These are phyloP conservation scores for Dioctria rufipes DNA, from an alignment of 2,888 invertebrate genomes.

Conservation along the genomic window DNA sequence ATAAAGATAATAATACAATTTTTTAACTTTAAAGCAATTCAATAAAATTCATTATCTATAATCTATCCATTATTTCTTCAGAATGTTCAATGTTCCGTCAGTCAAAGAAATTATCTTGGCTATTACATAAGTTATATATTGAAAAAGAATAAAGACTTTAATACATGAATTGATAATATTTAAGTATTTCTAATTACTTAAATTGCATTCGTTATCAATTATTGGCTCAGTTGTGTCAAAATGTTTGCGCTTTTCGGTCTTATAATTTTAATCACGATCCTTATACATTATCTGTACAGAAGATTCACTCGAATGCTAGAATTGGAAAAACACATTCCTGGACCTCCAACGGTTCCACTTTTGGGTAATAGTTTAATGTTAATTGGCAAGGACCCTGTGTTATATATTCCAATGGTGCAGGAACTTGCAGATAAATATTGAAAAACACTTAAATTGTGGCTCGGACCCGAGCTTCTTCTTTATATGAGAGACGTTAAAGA, in stretches of 20 bases:
- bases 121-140: no score
- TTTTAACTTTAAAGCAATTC: no score
- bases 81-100: no score
- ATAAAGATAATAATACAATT: no score
- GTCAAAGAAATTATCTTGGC: no score
- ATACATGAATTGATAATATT: neutral
- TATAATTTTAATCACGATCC: constrained; percentile 11
- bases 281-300: neutral
- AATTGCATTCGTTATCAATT: neutral
- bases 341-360: constrained; percentile 70
- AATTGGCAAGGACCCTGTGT: constrained; percentile 71
- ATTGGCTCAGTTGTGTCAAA: no score
- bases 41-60: no score
- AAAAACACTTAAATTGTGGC: constrained; percentile 32
- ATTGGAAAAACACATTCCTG: constrained; percentile 60
- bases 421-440: constrained; percentile 67
- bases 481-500: constrained; percentile 44
- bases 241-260: neutral
- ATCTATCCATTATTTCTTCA: no score
- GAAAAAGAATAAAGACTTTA: no score
- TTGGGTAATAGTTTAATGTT: constrained; percentile 72
- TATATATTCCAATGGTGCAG: constrained; percentile 64
- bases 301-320: neutral
- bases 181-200: neutral
- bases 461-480: neutral